A percentile compares a stretch with the other conserved stretches of the same genome.
These are phyloP conservation scores for Apantesis nais DNA, from an alignment of 2,888 invertebrate species.

Conservation along the genomic window DNA sequence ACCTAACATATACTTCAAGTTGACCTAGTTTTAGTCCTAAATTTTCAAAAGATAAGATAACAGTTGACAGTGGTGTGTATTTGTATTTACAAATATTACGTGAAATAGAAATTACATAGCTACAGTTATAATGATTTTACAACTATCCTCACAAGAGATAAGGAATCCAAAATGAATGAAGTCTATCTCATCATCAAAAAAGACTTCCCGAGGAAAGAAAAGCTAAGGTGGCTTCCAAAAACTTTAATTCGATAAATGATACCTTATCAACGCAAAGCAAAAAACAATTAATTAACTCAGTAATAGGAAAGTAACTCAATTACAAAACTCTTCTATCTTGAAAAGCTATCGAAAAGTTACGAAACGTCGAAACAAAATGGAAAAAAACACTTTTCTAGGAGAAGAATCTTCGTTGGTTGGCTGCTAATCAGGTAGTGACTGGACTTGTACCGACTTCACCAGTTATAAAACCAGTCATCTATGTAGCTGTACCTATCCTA, in stretches of 20 bases:
- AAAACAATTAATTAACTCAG: not conserved
- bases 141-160: not conserved
- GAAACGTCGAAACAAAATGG: not conserved
- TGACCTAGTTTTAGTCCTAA: constrained; percentile 28
- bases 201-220: not conserved
- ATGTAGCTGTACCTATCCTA: too few species aligned
- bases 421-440: too few species aligned
- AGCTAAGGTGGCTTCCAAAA: not conserved
- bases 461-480: too few species aligned
- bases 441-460: too few species aligned
- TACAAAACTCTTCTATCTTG: too few species aligned
- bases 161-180: not conserved
- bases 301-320: too few species aligned
- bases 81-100: not conserved
- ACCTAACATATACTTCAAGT: constrained; percentile 5
- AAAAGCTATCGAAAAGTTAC: not conserved
- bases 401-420: not conserved
- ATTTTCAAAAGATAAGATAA: constrained; percentile 9
- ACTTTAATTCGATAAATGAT: not conserved
- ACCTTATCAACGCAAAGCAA: not conserved
- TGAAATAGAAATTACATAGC: not conserved
- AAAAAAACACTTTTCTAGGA: not conserved
- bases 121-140: not conserved
- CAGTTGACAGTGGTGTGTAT: not conserved
- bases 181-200: not conserved